Evolutionary conservation across 2,888 invertebrate species (phyloP).

Genomic region (Hypselothyrea guttata): DNA sequence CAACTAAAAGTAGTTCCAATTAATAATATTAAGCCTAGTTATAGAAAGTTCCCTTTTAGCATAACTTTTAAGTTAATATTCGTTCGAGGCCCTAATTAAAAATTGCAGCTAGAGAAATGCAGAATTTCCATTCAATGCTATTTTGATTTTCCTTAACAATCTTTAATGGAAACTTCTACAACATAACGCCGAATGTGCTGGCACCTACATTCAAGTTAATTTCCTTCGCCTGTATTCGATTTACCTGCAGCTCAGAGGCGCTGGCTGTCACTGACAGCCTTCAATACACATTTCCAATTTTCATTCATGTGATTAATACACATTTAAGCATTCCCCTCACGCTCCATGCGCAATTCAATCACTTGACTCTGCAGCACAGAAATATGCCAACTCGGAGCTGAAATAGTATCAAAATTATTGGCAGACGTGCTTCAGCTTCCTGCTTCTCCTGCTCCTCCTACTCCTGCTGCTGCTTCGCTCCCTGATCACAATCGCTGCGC

Average conservation of each 20-base stretch:
- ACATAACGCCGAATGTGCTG: not conserved
- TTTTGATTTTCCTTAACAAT: no score
- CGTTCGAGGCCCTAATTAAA: no score
- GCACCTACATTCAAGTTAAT: not conserved
- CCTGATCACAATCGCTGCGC: not conserved
- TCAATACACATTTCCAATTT: not conserved
- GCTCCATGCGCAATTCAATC: conserved; percentile 15
- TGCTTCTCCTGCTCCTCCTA: no score
- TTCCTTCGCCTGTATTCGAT: not conserved
- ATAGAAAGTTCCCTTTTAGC: no score
- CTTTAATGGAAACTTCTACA: no score
- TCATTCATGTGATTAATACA: conserved; percentile 4
- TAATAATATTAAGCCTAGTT: no score
- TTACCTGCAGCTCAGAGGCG: not conserved
- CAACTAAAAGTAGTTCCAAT: no score
- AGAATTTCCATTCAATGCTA: no score
- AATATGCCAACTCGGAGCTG: not conserved
- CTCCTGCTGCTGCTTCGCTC: no score
- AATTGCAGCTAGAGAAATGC: no score
- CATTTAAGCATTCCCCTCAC: not conserved
- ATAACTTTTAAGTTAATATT: no score
- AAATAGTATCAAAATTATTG: conserved; percentile 22
- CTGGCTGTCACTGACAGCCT: not conserved
- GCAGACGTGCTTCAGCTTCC: conserved; percentile 2
- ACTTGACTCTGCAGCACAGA: not conserved